Evolutionary conservation across 2,113 vertebrate genomes (phyloP), one percentile per base, ranked within the genome.

Genomic region (Eulemur macaco): DNA sequence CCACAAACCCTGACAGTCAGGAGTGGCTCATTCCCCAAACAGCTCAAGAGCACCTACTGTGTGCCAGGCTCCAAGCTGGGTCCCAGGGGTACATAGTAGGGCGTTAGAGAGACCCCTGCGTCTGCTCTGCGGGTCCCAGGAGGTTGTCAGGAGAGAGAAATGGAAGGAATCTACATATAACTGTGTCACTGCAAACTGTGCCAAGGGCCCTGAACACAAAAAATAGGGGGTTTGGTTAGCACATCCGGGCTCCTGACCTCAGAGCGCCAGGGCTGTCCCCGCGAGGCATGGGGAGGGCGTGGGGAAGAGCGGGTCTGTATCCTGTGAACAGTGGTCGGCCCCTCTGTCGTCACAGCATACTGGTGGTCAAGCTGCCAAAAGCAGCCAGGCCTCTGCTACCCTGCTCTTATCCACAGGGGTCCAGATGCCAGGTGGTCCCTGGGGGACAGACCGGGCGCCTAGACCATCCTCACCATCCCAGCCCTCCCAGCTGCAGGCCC

Each of bases 401-500:
- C 27, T 8, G 20, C 7, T 52, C 10, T 58, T 5, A 23, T 12
- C 37, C 10, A 1, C 14, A 29, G 7, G 37, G 27, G 12, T 25
- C 71, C 71, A 50, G 21, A 5, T 15, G 37, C 37, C 20, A 3
- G 20, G n/a, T 34, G 50, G 39, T 39, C 13, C 60, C 21, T n/a
- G 10, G 1, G 9, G 39, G 39, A 2, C 3, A 80, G 42, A 9
- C 3, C 42, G 27, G 18, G 5, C 17, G 31, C 85, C 13, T 6
- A 2, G 23, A 6, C 71, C 12, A 2, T 42, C 3, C 0, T 8
- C 42, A 5, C 0, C 6, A 1, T 1, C 52, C 20, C 20, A 56
- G 54, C 66, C 12, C 1, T n/a, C 3, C 0, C 11, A 50, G 9
- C 0, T 2, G 2, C 1, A 23, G 27, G 27, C 37, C 1, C 0